Conservation (phyloP, 2,113 vertebrate genomes). For the Oreochromis spilurus region DNA sequence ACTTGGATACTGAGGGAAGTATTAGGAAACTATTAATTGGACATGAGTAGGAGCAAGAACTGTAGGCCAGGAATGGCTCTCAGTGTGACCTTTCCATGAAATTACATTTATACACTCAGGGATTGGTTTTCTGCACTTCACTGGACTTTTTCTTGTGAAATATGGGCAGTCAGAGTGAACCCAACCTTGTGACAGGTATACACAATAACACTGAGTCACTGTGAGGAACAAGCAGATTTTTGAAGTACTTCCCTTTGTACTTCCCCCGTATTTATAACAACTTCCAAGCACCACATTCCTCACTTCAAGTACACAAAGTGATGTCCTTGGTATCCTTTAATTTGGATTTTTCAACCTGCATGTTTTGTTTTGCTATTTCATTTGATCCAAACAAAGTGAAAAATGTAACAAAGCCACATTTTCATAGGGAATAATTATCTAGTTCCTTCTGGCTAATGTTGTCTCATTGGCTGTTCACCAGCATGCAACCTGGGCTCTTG, state of each 20-base stretch:
- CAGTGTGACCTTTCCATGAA: not conserved
- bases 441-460: not conserved
- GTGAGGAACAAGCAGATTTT: not conserved
- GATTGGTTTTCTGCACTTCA: not conserved
- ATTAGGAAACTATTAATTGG: slow-evolving; percentile 18
- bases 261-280: not conserved
- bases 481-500: not conserved
- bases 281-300: not conserved
- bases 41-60: not conserved
- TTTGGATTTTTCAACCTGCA: not conserved
- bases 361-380: not conserved
- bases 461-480: not conserved
- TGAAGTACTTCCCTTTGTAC: not conserved
- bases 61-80: not conserved
- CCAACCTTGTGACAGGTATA: not conserved
- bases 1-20: not conserved
- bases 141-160: not conserved
- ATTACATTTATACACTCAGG: not conserved
- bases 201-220: not conserved
- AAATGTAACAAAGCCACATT: not conserved
- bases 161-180: not conserved
- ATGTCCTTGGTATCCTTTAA: not conserved
- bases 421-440: not conserved
- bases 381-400: not conserved
- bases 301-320: not conserved